These are phyloP conservation scores for Eutolmus rufibarbis DNA, from an alignment of 2,888 invertebrate genomes.

Conservation along the genomic window DNA sequence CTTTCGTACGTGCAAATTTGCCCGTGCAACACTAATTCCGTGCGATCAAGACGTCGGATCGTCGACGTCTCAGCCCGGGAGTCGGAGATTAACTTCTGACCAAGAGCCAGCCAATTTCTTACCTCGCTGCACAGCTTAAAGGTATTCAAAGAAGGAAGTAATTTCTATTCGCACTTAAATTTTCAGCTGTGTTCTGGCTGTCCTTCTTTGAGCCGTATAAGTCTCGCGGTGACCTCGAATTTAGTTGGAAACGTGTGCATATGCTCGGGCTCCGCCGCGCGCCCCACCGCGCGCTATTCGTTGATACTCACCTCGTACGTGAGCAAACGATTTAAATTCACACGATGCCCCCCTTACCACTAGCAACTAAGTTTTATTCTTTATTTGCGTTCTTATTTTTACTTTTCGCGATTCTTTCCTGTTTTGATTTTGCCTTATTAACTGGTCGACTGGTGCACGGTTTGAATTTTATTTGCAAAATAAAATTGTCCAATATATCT, in stretches of 20 bases:
- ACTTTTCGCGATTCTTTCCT: slow-evolving; percentile 8
- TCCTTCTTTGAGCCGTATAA: slow-evolving; percentile 47
- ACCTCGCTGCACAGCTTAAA: slow-evolving; percentile 4
- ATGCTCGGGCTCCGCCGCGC: neutral
- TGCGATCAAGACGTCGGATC: neutral
- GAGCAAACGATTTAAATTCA: slow-evolving; percentile 29
- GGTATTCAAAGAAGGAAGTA: slow-evolving; percentile 25
- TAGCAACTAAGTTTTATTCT: neutral
- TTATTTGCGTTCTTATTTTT: neutral
- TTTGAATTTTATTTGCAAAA: slow-evolving; percentile 26
- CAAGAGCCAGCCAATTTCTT: neutral
- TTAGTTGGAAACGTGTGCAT: slow-evolving; percentile 35
- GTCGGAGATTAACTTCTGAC: neutral
- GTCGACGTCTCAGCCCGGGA: neutral
- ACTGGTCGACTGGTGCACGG: neutral
- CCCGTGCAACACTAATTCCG: neutral
- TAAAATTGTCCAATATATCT: slow-evolving; percentile 29
- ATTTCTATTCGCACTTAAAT: slow-evolving; percentile 32
- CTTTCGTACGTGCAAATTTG: neutral
- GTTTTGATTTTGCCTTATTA: slow-evolving; percentile 31
- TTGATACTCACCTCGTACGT: slow-evolving; percentile 1
- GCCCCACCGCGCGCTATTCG: neutral
- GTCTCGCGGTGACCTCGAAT: slow-evolving; percentile 47
- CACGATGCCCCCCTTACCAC: neutral
- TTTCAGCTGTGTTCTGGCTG: slow-evolving; percentile 41